These are phyloP conservation scores for Lagodon rhomboides DNA, from an alignment of 2,797 vertebrate genomes.

Conservation along the genomic window DNA sequence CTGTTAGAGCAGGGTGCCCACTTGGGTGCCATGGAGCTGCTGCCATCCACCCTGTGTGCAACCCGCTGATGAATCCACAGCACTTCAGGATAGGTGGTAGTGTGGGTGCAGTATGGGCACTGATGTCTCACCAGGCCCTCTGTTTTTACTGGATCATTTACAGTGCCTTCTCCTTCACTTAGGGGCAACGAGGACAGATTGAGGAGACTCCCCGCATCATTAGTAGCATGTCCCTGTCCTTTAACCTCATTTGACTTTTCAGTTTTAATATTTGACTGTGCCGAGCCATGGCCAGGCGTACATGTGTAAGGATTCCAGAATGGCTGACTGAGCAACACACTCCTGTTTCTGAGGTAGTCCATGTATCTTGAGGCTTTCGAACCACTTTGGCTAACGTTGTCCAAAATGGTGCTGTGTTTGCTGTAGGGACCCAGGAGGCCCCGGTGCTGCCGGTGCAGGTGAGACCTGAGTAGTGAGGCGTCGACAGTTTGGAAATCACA, in stretches of 20 bases:
- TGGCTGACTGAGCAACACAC: conserved; percentile 80
- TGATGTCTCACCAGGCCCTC: conserved; percentile 89
- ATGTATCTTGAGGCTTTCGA: conserved; percentile 82
- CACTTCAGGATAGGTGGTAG: conserved; percentile 94
- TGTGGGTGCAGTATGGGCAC: conserved; percentile 94
- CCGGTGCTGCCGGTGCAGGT: conserved; percentile 80
- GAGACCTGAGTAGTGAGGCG: conserved; percentile 78
- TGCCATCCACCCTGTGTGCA: conserved; percentile 93
- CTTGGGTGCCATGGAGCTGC: conserved; percentile 89
- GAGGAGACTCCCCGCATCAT: conserved; percentile 72
- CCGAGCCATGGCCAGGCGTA: conserved; percentile 64
- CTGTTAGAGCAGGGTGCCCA: conserved; percentile 90
- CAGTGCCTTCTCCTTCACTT: conserved; percentile 30
- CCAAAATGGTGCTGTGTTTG: conserved; percentile 65
- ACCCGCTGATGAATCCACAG: conserved; percentile 98
- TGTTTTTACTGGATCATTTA: conserved; percentile 64
- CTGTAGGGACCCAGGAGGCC: conserved; percentile 63
- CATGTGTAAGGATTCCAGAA: conserved; percentile 77
- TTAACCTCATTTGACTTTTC: conserved; percentile 66
- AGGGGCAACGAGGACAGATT: conserved; percentile 77
- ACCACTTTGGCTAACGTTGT: conserved; percentile 67
- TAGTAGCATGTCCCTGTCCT: conserved; percentile 45
- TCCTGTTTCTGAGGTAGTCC: conserved; percentile 85
- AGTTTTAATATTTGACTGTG: conserved; percentile 60
- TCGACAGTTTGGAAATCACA: conserved; percentile 88